Evolutionary conservation across 1,140 invertebrate genomes (phyloP).

Genomic region (Pachyrhynchus sulphureomaculatus): DNA sequence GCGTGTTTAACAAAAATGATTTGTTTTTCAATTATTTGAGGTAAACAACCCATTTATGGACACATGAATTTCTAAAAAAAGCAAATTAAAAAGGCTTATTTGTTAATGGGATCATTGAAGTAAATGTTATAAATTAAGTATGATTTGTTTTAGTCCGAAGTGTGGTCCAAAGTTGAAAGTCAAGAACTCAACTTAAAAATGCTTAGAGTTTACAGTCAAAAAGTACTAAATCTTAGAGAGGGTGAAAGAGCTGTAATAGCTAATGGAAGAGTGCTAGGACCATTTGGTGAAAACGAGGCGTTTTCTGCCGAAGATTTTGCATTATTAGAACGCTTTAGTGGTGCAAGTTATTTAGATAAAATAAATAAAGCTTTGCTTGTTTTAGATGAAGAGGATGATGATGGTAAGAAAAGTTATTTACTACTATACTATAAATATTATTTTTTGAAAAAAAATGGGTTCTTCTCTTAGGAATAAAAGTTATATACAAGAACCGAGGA

Average conservation of each 20-base stretch:
- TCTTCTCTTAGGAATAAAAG: too few relatives aligned
- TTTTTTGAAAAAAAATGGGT: background rate
- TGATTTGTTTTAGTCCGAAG: conserved; percentile 43
- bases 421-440: conserved; percentile 1
- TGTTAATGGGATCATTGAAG: too few relatives aligned
- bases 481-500: too few relatives aligned
- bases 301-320: conserved; percentile 92
- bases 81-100: too few relatives aligned
- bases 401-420: conserved; percentile 44
- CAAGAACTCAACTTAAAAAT: conserved; percentile 61
- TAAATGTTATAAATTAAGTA: too few relatives aligned
- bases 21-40: too few relatives aligned
- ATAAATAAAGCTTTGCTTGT: conserved; percentile 65
- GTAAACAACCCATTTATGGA: too few relatives aligned
- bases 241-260: conserved; percentile 72
- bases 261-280: conserved; percentile 91
- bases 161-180: conserved; percentile 37
- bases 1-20: too few relatives aligned
- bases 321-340: conserved; percentile 79
- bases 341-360: conserved; percentile 77
- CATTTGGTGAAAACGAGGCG: conserved; percentile 71
- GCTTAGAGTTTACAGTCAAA: conserved; percentile 60
- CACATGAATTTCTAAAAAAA: too few relatives aligned
- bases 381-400: conserved; percentile 56
- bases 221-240: conserved; percentile 57